A percentile compares a stretch with the other conserved stretches of the same genome.
These are phyloP conservation scores for Hydropsyche tenuis DNA, from an alignment of 1,140 invertebrate species.

Conservation along the genomic window DNA sequence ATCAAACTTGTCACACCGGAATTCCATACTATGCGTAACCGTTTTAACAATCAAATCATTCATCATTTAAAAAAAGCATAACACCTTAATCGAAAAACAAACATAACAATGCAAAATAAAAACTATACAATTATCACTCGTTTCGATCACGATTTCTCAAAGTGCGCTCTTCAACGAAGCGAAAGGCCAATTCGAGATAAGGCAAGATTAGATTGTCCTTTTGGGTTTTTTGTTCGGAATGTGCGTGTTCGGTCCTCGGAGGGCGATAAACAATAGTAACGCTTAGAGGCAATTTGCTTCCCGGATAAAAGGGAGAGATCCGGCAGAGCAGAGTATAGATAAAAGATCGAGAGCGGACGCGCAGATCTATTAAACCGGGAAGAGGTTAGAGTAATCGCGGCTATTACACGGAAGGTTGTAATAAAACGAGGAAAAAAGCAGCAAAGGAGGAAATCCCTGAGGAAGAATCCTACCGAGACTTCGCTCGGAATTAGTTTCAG, in stretches of 20 bases:
- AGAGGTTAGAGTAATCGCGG: conserved; percentile 38
- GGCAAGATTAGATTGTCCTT: conserved; percentile 12
- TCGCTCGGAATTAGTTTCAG: neutral
- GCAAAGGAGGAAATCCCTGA: neutral
- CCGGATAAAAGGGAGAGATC: conserved; percentile 33
- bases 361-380: conserved; percentile 30
- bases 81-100: neutral
- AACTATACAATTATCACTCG: no score
- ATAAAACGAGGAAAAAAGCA: conserved; percentile 32
- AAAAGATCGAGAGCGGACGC: conserved; percentile 32
- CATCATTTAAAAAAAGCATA: no score
- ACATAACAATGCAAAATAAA: no score
- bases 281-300: conserved; percentile 40
- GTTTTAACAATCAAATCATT: no score
- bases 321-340: conserved; percentile 30
- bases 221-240: neutral
- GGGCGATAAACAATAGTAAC: conserved; percentile 40
- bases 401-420: conserved; percentile 40
- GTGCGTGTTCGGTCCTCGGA: conserved; percentile 2
- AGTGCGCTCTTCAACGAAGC: neutral
- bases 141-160: no score
- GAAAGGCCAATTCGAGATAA: neutral
- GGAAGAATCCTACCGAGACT: neutral
- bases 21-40: no score
- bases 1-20: neutral